A percentile compares a stretch with the other conserved stretches of the same genome.
These are phyloP conservation scores for Tyrannus savana DNA, from an alignment of 2,113 vertebrate genomes.

Conservation along the genomic window DNA sequence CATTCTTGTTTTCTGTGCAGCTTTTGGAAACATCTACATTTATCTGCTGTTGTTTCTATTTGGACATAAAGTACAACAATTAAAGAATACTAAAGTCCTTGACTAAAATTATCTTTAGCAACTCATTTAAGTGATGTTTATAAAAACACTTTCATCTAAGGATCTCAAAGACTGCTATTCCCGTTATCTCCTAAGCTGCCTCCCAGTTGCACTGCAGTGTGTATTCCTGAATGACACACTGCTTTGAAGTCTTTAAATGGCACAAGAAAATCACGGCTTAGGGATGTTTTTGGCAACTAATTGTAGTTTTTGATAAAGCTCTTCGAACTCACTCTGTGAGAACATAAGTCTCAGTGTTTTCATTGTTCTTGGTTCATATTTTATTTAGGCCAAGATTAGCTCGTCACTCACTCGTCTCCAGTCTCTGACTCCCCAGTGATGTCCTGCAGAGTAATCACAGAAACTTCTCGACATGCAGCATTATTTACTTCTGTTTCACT, in stretches of 20 bases:
- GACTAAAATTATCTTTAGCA: constrained; percentile 9
- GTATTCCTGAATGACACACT: not conserved
- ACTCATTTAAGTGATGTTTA: constrained; percentile 12
- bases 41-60: constrained; percentile 1
- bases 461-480: not conserved
- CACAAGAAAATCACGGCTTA: constrained; percentile 3
- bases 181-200: not conserved
- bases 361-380: constrained; percentile 36
- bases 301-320: constrained; percentile 29
- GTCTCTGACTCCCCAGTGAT: not conserved
- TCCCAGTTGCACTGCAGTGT: not conserved
- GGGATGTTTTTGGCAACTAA: constrained; percentile 32
- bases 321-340: not conserved
- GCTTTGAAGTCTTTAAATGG: constrained; percentile 57
- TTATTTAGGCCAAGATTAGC: constrained; percentile 34
- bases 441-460: not conserved
- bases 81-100: constrained; percentile 2
- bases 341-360: not conserved
- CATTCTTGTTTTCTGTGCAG: not conserved
- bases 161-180: not conserved
- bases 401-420: not conserved
- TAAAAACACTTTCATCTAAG: not conserved
- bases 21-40: not conserved
- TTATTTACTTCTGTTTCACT: not conserved
- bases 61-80: not conserved